Percentiles rank a stretch among this genome's conserved stretches.
Evolutionary conservation across 2,113 vertebrate species (phyloP).

Genomic region (Notarius lentiginosus): DNA sequence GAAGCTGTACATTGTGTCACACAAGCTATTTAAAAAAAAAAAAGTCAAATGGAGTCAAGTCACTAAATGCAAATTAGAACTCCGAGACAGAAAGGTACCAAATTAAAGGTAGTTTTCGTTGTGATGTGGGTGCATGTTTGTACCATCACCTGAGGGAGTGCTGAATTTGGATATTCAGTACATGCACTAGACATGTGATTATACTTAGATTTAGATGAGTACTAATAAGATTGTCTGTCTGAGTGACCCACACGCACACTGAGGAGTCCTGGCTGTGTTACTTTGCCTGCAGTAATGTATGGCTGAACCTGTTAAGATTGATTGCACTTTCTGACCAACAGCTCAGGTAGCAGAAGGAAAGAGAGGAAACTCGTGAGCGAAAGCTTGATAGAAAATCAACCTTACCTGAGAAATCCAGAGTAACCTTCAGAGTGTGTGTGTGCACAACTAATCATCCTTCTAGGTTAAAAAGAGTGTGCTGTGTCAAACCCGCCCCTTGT

Average conservation of each 20-base stretch:
- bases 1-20: not conserved
- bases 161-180: not conserved
- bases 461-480: not conserved
- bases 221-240: not conserved
- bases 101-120: not conserved
- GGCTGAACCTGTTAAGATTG: not conserved
- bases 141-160: not conserved
- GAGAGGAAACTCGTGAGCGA: not conserved
- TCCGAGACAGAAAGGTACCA: not conserved
- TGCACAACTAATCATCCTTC: conserved; percentile 34
- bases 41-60: not conserved
- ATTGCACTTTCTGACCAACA: not conserved
- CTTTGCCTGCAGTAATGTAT: not conserved
- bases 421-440: conserved; percentile 59
- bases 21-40: not conserved
- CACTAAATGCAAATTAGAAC: not conserved
- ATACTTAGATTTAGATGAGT: not conserved
- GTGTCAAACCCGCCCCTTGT: conserved; percentile 12
- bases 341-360: not conserved
- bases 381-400: not conserved
- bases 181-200: not conserved
- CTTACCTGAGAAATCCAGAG: conserved; percentile 66
- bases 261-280: not conserved
- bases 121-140: not conserved
- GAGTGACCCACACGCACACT: not conserved